These are phyloP conservation scores for Calonectris borealis DNA, from an alignment of 2,113 vertebrate genomes.

Conservation along the genomic window DNA sequence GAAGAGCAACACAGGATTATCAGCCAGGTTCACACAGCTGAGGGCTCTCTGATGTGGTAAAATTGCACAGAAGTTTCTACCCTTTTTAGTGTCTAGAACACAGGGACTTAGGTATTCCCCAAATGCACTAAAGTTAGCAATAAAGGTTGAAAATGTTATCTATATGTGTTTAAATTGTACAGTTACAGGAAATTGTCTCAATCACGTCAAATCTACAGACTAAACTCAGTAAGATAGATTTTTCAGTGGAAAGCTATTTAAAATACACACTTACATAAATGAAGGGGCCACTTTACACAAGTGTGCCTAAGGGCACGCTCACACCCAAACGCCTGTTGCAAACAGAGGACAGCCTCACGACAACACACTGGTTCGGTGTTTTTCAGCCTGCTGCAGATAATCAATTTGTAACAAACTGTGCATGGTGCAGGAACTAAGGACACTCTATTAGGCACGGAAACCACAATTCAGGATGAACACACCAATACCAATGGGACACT, in stretches of 20 bases:
- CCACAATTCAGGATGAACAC: constrained; percentile 1
- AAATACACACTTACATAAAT: fast-evolving
- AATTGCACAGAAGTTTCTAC: not conserved
- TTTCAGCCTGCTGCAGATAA: constrained; percentile 21
- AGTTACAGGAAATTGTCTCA: not conserved
- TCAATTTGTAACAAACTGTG: not conserved
- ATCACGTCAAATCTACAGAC: not conserved
- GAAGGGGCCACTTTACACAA: not conserved
- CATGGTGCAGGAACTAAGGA: not conserved
- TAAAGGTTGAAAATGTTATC: not conserved
- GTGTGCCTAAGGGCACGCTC: not conserved
- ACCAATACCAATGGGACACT: not conserved
- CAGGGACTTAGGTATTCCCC: not conserved
- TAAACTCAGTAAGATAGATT: not conserved
- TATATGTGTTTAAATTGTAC: not conserved
- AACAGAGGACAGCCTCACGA: not conserved
- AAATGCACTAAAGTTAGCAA: not conserved
- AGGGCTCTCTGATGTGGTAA: not conserved
- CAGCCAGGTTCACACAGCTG: not conserved
- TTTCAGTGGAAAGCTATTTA: not conserved
- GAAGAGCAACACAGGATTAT: not conserved
- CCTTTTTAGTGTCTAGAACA: not conserved
- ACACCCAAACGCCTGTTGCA: not conserved
- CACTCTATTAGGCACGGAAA: not conserved
- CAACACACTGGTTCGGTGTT: not conserved